These are phyloP conservation scores for Neoaliturus tenellus DNA, from an alignment of 2,888 invertebrate species.

Conservation along the genomic window DNA sequence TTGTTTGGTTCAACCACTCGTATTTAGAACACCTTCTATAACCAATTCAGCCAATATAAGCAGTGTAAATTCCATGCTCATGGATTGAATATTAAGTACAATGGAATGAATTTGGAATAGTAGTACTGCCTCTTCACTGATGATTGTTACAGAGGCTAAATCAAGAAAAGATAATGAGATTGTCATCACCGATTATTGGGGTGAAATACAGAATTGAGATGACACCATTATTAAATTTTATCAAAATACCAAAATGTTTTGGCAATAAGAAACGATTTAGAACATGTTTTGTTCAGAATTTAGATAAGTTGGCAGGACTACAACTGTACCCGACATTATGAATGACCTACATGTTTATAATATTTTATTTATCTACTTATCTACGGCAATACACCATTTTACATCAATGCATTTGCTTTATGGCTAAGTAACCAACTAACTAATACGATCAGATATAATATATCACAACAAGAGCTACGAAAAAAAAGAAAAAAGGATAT, in stretches of 20 bases:
- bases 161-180: not conserved
- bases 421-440: too few relatives aligned
- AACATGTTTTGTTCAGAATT: not conserved
- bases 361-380: too few relatives aligned
- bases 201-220: not conserved
- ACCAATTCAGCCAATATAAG: slow-evolving; percentile 12
- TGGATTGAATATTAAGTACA: slow-evolving; percentile 27
- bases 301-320: not conserved
- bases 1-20: not conserved
- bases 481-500: too few relatives aligned
- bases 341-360: slow-evolving; percentile 7
- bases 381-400: too few relatives aligned
- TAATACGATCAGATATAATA: too few relatives aligned
- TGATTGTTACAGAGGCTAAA: not conserved
- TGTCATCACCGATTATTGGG: not conserved
- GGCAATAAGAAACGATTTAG: slow-evolving; percentile 7
- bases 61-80: slow-evolving; percentile 2
- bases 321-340: slow-evolving; percentile 7
- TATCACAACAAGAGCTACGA: too few relatives aligned
- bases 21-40: slow-evolving; percentile 20
- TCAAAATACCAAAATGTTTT: slow-evolving; percentile 18
- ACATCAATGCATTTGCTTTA: too few relatives aligned
- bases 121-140: not conserved
- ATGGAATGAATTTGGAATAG: not conserved
- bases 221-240: not conserved